These are phyloP conservation scores for Caenorhabditis auriculariae DNA, from an alignment of 2,888 invertebrate genomes.

Conservation along the genomic window DNA sequence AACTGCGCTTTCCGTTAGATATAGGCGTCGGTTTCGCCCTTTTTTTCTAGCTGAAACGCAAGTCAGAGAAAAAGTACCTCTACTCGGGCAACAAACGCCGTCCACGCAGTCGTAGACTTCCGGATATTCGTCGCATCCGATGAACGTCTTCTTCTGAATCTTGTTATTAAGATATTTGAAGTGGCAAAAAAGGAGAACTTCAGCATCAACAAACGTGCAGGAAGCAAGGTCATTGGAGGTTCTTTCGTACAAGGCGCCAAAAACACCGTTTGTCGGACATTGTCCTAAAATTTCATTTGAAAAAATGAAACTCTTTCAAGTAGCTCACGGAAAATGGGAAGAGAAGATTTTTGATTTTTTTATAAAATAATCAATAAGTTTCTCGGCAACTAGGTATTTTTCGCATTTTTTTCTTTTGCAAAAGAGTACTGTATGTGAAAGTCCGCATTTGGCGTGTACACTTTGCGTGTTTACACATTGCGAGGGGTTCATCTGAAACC, in stretches of 20 bases:
- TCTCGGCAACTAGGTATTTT: background rate
- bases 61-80: conserved; percentile 36
- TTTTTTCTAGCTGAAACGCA: too few species aligned
- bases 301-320: too few species aligned
- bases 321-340: too few species aligned
- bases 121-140: conserved; percentile 57
- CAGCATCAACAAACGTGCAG: conserved; percentile 49
- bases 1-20: too few species aligned
- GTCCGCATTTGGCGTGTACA: too few species aligned
- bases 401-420: background rate
- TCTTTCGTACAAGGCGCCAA: conserved; percentile 47
- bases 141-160: conserved; percentile 18
- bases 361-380: background rate
- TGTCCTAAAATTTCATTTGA: conserved; percentile 32
- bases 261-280: conserved; percentile 52
- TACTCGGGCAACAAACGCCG: conserved; percentile 54
- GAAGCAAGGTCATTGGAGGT: conserved; percentile 45
- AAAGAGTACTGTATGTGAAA: too few species aligned
- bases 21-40: too few species aligned
- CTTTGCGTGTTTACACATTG: too few species aligned
- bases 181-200: background rate
- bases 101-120: conserved; percentile 56
- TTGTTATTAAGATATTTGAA: background rate
- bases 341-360: background rate
- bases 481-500: conserved; percentile 18